Conservation (phyloP, 2,888 invertebrate species). For the Gryllus longicercus region DNA sequence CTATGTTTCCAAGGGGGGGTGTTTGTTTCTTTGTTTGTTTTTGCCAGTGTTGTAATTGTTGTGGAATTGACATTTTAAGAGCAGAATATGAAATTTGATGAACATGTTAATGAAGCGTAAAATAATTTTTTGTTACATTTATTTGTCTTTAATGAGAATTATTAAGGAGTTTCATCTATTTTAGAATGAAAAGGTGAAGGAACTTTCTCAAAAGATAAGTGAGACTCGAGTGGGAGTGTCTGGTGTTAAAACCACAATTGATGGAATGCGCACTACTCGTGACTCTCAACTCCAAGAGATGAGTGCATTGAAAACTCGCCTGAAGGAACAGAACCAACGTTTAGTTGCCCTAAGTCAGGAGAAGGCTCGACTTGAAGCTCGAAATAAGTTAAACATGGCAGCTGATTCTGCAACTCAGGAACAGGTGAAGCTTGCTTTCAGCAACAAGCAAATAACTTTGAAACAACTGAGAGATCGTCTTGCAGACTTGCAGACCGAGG, state of each 20-base stretch:
- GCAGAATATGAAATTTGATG: too few species aligned
- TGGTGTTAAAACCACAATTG: conserved; percentile 90
- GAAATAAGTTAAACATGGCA: conserved; percentile 56
- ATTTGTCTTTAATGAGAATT: not conserved
- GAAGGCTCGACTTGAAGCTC: conserved; percentile 73
- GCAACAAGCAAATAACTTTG: conserved; percentile 70
- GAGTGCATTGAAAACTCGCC: conserved; percentile 73
- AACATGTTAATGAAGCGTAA: not conserved
- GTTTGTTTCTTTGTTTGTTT: too few species aligned
- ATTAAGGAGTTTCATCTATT: conserved; percentile 23
- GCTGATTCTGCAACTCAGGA: conserved; percentile 53
- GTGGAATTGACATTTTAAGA: too few species aligned
- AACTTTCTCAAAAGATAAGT: conserved; percentile 75
- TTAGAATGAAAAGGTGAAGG: conserved; percentile 68
- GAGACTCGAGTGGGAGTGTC: conserved; percentile 84
- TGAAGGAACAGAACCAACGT: conserved; percentile 80
- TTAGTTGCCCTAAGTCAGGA: conserved; percentile 78
- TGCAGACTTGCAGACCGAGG: conserved; percentile 67
- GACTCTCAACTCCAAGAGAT: conserved; percentile 86
- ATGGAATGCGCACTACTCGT: conserved; percentile 87
- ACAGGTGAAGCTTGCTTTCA: conserved; percentile 60
- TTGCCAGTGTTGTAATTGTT: too few species aligned
- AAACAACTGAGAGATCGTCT: conserved; percentile 68
- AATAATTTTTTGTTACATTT: conserved; percentile 21
- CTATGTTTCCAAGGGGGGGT: too few species aligned